Evolutionary conservation across 2,888 invertebrate species (phyloP), one percentile per base, ranked within the genome.

Genomic region (Anthoptus insignis): DNA sequence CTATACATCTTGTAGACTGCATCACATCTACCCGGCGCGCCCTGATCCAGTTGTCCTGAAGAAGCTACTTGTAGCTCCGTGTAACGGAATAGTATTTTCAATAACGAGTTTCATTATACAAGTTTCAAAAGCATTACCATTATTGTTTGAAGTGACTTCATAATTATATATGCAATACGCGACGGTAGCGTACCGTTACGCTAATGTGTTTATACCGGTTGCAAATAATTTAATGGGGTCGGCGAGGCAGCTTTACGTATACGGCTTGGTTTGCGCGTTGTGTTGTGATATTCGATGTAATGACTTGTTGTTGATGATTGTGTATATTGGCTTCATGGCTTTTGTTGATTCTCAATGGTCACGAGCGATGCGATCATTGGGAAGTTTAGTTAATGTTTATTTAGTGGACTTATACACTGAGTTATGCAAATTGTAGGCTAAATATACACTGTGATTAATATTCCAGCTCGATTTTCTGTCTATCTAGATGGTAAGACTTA

Each of bases 261-360:
- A 87, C 88, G 86, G 88, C 86, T 89, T 89, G 69, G 75, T 87
- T 86, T 82, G 84, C 81, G 81, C 85, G 80, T 82, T 78, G 80
- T 88, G 83, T 88, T 90, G 90, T 90, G 89, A 90, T 89, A 89
- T 84, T 83, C 81, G 80, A 77, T 76, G 73, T 79, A 83, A 77
- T 78, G 56, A 60, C 85, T 63, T 49, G 56, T 63, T 63, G 32
- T 19, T 19, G 11, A 60, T 52, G 19, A 49, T 56, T 63, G 56
- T 61, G 49, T 59, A 24, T 39, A 50, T 22, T 21, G 37, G 63
- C 87, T 86, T 86, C 42, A 75, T 69, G 71, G 88, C 87, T 86
- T 86, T 73, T 87, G 87, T 88, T 88, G 86, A 81, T 80, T 83
- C 81, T 85, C 70, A 72, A 65, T 73, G 80, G 45, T 54, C 5